Conservation (phyloP, 2,888 invertebrate genomes). For the Cantharis lateralis region DNA sequence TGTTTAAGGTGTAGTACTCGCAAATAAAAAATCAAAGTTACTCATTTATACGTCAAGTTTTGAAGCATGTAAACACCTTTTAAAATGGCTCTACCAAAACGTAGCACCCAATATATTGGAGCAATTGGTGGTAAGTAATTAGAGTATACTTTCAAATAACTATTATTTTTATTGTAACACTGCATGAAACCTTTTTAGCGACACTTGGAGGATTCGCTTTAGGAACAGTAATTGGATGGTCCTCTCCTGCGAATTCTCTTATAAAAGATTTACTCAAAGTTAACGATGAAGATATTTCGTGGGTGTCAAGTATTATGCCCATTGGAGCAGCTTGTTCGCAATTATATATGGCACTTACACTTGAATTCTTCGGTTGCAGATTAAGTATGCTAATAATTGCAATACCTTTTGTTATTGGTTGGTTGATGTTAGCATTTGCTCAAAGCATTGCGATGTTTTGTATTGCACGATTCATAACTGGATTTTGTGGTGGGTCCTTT, state of each 20-base stretch:
- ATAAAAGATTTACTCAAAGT: conserved; percentile 39
- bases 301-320: conserved; percentile 37
- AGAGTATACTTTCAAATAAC: background rate
- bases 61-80: background rate
- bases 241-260: conserved; percentile 54
- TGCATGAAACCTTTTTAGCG: background rate
- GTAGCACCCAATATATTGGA: conserved; percentile 27
- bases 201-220: conserved; percentile 49
- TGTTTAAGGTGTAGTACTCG: background rate
- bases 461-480: conserved; percentile 49
- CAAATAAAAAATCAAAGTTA: background rate
- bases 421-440: conserved; percentile 38
- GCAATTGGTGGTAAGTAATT: conserved; percentile 35
- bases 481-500: conserved; percentile 65
- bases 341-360: conserved; percentile 28
- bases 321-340: conserved; percentile 37
- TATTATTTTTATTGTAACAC: too few relatives aligned
- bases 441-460: conserved; percentile 26
- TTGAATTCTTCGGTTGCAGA: conserved; percentile 37
- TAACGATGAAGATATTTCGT: conserved; percentile 17
- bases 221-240: conserved; percentile 56
- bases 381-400: conserved; percentile 39
- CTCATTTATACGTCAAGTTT: background rate
- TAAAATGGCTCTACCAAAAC: conserved; percentile 6
- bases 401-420: conserved; percentile 38